Conservation (phyloP, 1,140 invertebrate species). For the Euwallacea fornicatus region DNA sequence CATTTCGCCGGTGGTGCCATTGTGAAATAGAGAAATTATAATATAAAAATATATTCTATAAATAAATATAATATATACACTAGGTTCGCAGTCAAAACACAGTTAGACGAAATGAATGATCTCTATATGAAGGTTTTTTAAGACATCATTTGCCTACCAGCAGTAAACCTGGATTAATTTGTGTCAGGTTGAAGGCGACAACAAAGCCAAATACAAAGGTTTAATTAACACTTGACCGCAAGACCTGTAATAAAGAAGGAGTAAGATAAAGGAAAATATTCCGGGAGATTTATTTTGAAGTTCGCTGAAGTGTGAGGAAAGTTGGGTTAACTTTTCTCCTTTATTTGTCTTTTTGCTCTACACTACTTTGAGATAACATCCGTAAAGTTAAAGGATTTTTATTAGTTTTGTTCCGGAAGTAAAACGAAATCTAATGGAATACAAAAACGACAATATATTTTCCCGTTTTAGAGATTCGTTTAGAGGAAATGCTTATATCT, state of each 20-base stretch:
- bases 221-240: constrained; percentile 24
- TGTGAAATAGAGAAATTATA: too few species aligned
- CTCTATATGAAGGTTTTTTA: too few species aligned
- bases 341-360: constrained; percentile 32
- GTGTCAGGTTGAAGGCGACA: neutral
- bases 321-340: constrained; percentile 24
- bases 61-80: too few species aligned
- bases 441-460: constrained; percentile 30
- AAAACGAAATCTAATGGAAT: constrained; percentile 27
- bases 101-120: too few species aligned
- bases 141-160: too few species aligned
- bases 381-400: constrained; percentile 29
- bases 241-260: constrained; percentile 26
- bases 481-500: too few species aligned
- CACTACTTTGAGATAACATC: constrained; percentile 32
- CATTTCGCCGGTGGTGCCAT: too few species aligned
- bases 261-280: constrained; percentile 23
- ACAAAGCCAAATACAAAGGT: constrained; percentile 5
- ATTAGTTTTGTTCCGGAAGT: constrained; percentile 32
- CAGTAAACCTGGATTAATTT: too few species aligned
- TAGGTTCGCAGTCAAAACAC: too few species aligned
- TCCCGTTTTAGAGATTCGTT: neutral
- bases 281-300: constrained; percentile 26
- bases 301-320: constrained; percentile 33
- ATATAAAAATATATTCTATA: too few species aligned